phyloP scores from a whole-genome alignment of 2,888 invertebrate species.

The Drosophila prostipennis region DNA sequence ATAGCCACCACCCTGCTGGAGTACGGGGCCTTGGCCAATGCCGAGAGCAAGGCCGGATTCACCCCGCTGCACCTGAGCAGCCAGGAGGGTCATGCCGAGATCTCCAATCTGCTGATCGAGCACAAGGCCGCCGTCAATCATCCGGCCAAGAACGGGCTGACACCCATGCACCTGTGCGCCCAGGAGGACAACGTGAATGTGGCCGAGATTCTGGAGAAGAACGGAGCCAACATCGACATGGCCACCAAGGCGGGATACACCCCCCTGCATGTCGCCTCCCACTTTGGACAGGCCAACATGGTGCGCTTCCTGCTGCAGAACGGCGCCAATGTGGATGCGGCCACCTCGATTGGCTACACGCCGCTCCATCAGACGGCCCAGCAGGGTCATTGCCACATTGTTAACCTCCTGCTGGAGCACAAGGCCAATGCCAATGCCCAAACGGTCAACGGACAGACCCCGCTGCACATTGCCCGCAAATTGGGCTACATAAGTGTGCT shows the following conservation, averaged over 20 bases:
- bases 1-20: constrained; percentile 98
- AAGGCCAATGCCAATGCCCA: constrained; percentile 97
- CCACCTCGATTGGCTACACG: constrained; percentile 94
- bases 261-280: constrained; percentile 99
- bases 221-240: constrained; percentile 91
- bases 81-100: constrained; percentile 98
- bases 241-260: constrained; percentile 97
- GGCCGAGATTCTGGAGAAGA: constrained; percentile 95
- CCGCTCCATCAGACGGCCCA: constrained; percentile 99
- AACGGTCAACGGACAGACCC: constrained; percentile 98
- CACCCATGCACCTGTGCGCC: constrained; percentile 97
- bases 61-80: constrained; percentile 97
- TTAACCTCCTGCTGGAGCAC: constrained; percentile 96
- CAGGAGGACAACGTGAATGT: constrained; percentile 98
- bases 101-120: constrained; percentile 96
- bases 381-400: constrained; percentile 98
- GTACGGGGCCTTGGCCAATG: constrained; percentile 97
- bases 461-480: constrained; percentile 97
- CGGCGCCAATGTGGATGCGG: constrained; percentile 94
- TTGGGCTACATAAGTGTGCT: constrained; percentile 99
- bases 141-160: constrained; percentile 98
- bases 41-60: constrained; percentile 99
- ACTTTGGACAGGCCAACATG: constrained; percentile 99
- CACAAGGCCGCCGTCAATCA: constrained; percentile 96
- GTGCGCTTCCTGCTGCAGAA: constrained; percentile 96